Evolutionary conservation across 2,888 invertebrate genomes (phyloP).

Genomic region (Amphipoea oculea): DNA sequence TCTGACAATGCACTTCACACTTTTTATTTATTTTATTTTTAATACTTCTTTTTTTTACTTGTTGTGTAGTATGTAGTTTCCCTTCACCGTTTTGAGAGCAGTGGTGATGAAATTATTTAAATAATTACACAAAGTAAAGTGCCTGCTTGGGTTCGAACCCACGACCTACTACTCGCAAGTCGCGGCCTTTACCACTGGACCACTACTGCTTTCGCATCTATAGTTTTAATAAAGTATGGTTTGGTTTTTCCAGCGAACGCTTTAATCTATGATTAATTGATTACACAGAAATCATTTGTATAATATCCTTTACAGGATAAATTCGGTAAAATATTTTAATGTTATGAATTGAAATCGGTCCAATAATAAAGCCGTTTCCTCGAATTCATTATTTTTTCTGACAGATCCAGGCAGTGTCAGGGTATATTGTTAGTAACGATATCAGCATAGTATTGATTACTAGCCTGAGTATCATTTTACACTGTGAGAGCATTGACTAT

Average conservation of each 20-base stretch:
- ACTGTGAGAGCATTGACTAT: slow-evolving; percentile 34
- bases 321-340: slow-evolving; percentile 9
- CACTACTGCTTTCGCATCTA: background rate
- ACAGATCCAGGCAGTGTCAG: background rate
- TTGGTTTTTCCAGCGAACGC: background rate
- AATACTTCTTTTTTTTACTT: too few relatives aligned
- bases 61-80: too few relatives aligned
- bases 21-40: too few relatives aligned
- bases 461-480: slow-evolving; percentile 41
- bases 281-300: background rate
- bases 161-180: background rate
- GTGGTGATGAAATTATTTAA: background rate
- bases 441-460: slow-evolving; percentile 47
- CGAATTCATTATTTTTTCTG: background rate
- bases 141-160: background rate
- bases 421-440: slow-evolving; percentile 5
- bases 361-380: slow-evolving; percentile 1
- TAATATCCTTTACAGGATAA: background rate
- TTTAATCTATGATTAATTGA: background rate
- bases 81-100: too few relatives aligned
- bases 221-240: background rate
- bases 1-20: too few relatives aligned
- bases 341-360: background rate
- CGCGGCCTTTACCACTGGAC: background rate
- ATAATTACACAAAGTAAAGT: background rate